These are phyloP conservation scores for Heliconius ismenius DNA, from an alignment of 2,888 invertebrate species.

Conservation along the genomic window DNA sequence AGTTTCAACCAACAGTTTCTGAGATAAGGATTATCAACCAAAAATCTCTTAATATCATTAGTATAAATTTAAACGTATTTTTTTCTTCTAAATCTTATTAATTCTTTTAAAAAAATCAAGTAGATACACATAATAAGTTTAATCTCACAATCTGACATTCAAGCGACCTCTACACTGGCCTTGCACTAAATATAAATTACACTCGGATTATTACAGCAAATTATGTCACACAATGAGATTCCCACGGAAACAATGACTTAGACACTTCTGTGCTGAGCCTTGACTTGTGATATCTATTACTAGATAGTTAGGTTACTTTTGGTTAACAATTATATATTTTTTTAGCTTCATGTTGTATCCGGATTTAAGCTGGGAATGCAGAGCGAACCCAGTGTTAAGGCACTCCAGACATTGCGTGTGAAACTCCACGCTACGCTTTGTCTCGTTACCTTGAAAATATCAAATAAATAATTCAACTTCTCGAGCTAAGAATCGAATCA, in stretches of 20 bases:
- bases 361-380: background rate
- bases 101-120: background rate
- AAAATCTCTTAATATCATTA: too few relatives aligned
- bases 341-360: background rate
- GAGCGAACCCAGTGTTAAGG: background rate
- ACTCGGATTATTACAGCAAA: conserved; percentile 57
- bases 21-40: too few relatives aligned
- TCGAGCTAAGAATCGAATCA: too few relatives aligned
- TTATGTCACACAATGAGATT: conserved; percentile 71
- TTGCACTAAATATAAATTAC: conserved; percentile 72
- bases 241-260: conserved; percentile 54
- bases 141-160: conserved; percentile 39
- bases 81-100: background rate
- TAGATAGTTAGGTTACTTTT: background rate
- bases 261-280: conserved; percentile 45
- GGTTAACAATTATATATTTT: background rate
- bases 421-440: background rate
- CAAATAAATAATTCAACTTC: background rate
- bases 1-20: too few relatives aligned
- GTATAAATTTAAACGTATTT: background rate
- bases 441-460: background rate
- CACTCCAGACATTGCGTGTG: background rate
- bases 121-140: background rate
- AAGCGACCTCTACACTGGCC: conserved; percentile 47
- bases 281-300: conserved; percentile 35